Base-by-base conservation (phyloP, 2,113 vertebrate genomes). In the Nibea coibor region DNA sequence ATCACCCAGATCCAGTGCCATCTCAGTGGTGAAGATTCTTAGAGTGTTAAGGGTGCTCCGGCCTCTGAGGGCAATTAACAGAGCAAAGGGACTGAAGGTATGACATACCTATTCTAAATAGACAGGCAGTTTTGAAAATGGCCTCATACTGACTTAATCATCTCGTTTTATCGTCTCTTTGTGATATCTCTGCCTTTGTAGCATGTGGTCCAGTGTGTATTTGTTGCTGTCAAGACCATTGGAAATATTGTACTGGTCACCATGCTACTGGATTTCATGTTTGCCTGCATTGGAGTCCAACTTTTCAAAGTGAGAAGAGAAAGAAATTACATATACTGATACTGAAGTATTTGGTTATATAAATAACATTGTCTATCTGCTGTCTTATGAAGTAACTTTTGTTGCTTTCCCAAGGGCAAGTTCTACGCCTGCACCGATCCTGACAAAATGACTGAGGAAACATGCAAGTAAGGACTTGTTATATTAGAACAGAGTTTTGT, bases 161-260 rank as follows among this genome's bases (percentile, higher is more conserved):
- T 26, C 24, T 26, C 24, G 24, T 26, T 26, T 45, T 5, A 22
- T 61, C 12, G 15, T 16, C 5, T 43, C 1, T 8, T 4, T 57
- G 22, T 70, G 8, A 39, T 65, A 10, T 57, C 12, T 62, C 39
- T 78, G 11, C 71, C 20, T 53, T 71, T 11, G 0, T 85, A 99
- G 97, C 97, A 98, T 0, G 97, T 99, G 78, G 97, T 99, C 42
- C 97, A 98, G 90, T 99, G 97, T 0, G 95, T 98, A 70, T 99
- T 99, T 0, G 97, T 99, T 82, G 97, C 97, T 70, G 96, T 99
- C 88, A 97, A 97, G 93, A 99, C 97, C 2, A 99, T 99, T 0
- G 97, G 97, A 15, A 99, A 99, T 88, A 98, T 99, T 0, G 97
- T 99, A 10, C 87, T 98, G 20, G 97, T 99, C 80, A 98, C 96